A percentile compares a stretch with the other conserved stretches of the same genome.
These are phyloP conservation scores for Globodera rostochiensis DNA, from an alignment of 1,140 invertebrate genomes.

Conservation along the genomic window DNA sequence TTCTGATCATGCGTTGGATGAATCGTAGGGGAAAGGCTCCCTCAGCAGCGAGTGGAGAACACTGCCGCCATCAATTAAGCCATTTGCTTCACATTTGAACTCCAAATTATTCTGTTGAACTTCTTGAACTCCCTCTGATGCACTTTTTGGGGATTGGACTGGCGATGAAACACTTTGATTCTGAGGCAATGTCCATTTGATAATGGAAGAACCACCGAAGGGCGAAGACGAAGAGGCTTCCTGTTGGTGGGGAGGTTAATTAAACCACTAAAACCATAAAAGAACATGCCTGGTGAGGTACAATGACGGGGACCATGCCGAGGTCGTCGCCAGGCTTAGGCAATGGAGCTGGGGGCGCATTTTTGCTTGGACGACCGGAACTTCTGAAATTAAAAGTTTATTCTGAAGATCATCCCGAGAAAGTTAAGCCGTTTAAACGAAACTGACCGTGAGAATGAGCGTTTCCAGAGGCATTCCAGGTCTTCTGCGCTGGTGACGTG, in stretches of 20 bases:
- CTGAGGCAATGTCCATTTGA: background rate
- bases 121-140: too few relatives aligned
- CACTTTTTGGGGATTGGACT: background rate
- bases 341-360: constrained; percentile 20
- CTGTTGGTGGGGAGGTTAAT: background rate
- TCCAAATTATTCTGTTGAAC: background rate
- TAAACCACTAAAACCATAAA: background rate
- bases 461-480: constrained; percentile 59
- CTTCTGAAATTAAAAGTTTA: constrained; percentile 1
- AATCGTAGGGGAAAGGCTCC: too few relatives aligned
- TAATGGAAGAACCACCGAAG: background rate
- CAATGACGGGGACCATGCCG: constrained; percentile 23
- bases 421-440: background rate
- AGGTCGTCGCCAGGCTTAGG: constrained; percentile 30
- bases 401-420: background rate
- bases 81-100: background rate
- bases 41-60: background rate
- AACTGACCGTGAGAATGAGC: constrained; percentile 35
- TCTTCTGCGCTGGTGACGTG: constrained; percentile 56
- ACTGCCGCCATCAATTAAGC: background rate
- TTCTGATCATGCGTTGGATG: background rate
- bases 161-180: background rate
- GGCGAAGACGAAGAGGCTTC: background rate
- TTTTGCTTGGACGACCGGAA: constrained; percentile 38
- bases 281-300: constrained; percentile 8